Evolutionary conservation across 1,140 invertebrate genomes (phyloP).

Genomic region (Drosophila melanogaster): Release_6_plus_ISO1_MT NC_004354.4:10897001-10897500

Average conservation of each 20-base stretch:
- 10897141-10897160: constrained; percentile 93
- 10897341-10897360: constrained; percentile 89
- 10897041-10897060: constrained; percentile 83
- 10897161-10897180: constrained; percentile 90
- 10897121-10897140: constrained; percentile 91
- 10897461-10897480: constrained; percentile 93
- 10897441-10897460: constrained; percentile 95
- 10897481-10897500: constrained; percentile 94
- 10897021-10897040: constrained; percentile 85
- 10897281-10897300: constrained; percentile 94
- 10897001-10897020: constrained; percentile 85
- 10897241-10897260: constrained; percentile 89
- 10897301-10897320: constrained; percentile 96
- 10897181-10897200: constrained; percentile 90
- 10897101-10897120: constrained; percentile 89
- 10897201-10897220: constrained; percentile 93
- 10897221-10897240: constrained; percentile 94
- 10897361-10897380: constrained; percentile 91
- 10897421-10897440: constrained; percentile 91
- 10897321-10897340: constrained; percentile 94
- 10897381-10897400: constrained; percentile 97
- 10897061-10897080: constrained; percentile 88
- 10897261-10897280: constrained; percentile 92
- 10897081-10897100: constrained; percentile 90
- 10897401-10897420: constrained; percentile 91